These are phyloP conservation scores for Hycleus cichorii DNA, from an alignment of 1,140 invertebrate species.

Conservation along the genomic window DNA sequence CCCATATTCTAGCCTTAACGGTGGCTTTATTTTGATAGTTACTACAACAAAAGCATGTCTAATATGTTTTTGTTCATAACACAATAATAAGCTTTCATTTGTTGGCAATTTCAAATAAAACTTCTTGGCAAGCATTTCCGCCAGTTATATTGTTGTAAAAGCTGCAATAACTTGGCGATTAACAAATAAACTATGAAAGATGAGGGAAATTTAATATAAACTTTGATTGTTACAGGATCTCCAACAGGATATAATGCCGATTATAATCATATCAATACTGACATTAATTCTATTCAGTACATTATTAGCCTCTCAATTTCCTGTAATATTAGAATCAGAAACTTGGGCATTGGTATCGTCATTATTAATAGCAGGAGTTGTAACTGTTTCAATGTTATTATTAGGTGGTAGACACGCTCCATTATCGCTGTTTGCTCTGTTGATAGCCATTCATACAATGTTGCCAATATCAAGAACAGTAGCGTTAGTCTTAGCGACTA, in stretches of 20 bases:
- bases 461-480: conserved; percentile 58
- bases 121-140: no score
- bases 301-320: conserved; percentile 45
- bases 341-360: conserved; percentile 47
- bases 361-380: conserved; percentile 42
- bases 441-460: conserved; percentile 64
- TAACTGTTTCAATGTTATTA: conserved; percentile 44
- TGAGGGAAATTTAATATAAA: no score
- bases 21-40: no score
- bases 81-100: no score
- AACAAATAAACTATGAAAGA: no score
- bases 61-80: no score
- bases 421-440: conserved; percentile 55
- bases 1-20: no score
- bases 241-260: conserved; percentile 40
- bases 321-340: conserved; percentile 47
- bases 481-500: conserved; percentile 50
- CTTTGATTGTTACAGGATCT: conserved; percentile 43
- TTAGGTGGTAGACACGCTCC: conserved; percentile 51
- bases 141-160: no score
- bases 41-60: no score
- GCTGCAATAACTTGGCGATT: no score
- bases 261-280: conserved; percentile 44
- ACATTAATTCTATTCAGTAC: conserved; percentile 43
- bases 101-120: no score